Evolutionary conservation across 2,797 vertebrate genomes (phyloP).

Genomic region (Crocodylus rhombifer): DNA sequence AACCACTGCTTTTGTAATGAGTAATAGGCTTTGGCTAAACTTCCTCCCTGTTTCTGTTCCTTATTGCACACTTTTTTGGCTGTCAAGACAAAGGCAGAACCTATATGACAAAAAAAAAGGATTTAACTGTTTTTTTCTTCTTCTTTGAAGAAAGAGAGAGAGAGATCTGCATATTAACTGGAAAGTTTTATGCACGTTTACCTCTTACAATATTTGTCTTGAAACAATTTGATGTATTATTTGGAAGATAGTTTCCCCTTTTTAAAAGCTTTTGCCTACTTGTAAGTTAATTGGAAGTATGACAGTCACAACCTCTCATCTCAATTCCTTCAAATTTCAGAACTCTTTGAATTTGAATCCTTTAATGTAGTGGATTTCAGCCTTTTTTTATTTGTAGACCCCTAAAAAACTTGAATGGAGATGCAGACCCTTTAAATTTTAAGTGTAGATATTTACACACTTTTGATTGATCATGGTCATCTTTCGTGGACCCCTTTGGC

Average conservation of each 20-base stretch:
- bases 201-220: not conserved
- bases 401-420: not conserved
- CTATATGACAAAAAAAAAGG: not conserved
- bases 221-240: not conserved
- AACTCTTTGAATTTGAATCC: not conserved
- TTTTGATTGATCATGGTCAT: too few relatives aligned
- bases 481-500: too few relatives aligned
- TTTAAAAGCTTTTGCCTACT: not conserved
- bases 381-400: not conserved
- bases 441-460: too few relatives aligned
- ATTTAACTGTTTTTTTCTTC: not conserved
- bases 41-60: not conserved
- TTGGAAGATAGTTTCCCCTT: not conserved
- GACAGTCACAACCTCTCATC: not conserved
- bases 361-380: not conserved
- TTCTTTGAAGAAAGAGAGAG: not conserved
- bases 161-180: not conserved
- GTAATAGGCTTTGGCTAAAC: not conserved
- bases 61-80: not conserved
- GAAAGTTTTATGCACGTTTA: not conserved
- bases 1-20: not conserved
- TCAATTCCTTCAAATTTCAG: not conserved
- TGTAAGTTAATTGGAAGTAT: not conserved
- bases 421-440: too few relatives aligned
- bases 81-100: not conserved